Evolutionary conservation across 2,797 vertebrate species (phyloP).

Genomic region (Danio albolineatus): DNA sequence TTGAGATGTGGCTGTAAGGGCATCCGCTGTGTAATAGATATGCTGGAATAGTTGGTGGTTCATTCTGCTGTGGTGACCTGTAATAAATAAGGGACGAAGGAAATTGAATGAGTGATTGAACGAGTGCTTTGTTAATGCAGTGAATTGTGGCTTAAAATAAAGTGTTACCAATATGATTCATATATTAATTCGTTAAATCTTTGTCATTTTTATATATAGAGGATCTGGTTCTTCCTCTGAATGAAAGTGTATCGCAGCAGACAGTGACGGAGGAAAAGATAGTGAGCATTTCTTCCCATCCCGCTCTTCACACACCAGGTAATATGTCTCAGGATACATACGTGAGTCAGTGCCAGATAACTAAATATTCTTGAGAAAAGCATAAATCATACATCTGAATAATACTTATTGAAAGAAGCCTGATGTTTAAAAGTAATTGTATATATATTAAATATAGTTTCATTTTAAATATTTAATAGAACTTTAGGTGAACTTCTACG

Average conservation of each 20-base stretch:
- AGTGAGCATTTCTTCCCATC: conserved; percentile 65
- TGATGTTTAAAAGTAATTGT: background rate
- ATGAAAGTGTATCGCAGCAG: conserved; percentile 72
- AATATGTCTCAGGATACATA: conserved; percentile 51
- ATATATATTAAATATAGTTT: too few species aligned
- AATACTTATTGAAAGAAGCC: background rate
- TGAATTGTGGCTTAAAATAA: too few species aligned
- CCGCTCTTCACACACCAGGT: conserved; percentile 70
- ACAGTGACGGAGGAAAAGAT: conserved; percentile 70
- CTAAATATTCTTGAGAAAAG: background rate
- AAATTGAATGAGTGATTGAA: too few species aligned
- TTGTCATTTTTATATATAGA: conserved; percentile 58
- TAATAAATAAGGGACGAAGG: too few species aligned
- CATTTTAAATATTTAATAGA: too few species aligned
- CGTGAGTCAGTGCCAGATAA: background rate
- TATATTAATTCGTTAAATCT: background rate
- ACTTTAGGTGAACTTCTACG: background rate
- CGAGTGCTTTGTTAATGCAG: too few species aligned
- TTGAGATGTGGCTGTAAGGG: too few species aligned
- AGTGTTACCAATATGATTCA: too few species aligned
- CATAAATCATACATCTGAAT: background rate
- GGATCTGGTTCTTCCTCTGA: conserved; percentile 65
- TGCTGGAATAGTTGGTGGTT: too few species aligned
- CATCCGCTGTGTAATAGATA: too few species aligned
- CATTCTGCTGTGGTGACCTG: too few species aligned